phyloP scores from a whole-genome alignment of 1,140 invertebrate genomes.

The Geopemphigus sp. region DNA sequence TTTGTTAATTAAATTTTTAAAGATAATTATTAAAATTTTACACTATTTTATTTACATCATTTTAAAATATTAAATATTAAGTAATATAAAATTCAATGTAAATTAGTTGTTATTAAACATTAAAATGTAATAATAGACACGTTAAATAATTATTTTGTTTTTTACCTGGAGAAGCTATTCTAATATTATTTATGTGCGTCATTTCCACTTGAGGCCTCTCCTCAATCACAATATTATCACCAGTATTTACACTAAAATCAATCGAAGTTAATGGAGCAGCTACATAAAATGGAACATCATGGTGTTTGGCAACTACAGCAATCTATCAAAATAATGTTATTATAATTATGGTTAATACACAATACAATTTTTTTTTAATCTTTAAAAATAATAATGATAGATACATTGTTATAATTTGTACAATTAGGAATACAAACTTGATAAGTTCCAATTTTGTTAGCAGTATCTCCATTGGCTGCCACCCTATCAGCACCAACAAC shows the following conservation, averaged over 20 bases:
- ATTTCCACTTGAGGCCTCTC: constrained; percentile 87
- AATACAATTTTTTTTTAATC: background rate
- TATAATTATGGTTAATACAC: background rate
- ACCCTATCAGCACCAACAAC: constrained; percentile 89
- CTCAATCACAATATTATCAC: constrained; percentile 89
- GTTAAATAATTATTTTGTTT: background rate
- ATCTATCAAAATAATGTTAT: constrained; percentile 63
- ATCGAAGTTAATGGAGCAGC: constrained; percentile 91
- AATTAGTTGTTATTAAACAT: background rate
- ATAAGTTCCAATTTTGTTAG: constrained; percentile 99
- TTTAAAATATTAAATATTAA: too few relatives aligned
- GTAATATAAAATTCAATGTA: too few relatives aligned
- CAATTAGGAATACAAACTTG: constrained; percentile 60
- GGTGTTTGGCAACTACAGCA: constrained; percentile 86
- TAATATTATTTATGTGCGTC: constrained; percentile 77
- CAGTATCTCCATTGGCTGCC: constrained; percentile 94
- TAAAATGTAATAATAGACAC: background rate
- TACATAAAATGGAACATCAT: constrained; percentile 92
- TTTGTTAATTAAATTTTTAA: too few relatives aligned
- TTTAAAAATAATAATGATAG: background rate
- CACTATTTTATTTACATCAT: too few relatives aligned
- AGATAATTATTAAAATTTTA: too few relatives aligned
- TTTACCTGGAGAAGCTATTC: constrained; percentile 79
- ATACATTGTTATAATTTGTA: background rate
- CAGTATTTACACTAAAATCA: constrained; percentile 75